Evolutionary conservation across 2,888 invertebrate genomes (phyloP).

Genomic region (Caenorhabditis sp.): DNA sequence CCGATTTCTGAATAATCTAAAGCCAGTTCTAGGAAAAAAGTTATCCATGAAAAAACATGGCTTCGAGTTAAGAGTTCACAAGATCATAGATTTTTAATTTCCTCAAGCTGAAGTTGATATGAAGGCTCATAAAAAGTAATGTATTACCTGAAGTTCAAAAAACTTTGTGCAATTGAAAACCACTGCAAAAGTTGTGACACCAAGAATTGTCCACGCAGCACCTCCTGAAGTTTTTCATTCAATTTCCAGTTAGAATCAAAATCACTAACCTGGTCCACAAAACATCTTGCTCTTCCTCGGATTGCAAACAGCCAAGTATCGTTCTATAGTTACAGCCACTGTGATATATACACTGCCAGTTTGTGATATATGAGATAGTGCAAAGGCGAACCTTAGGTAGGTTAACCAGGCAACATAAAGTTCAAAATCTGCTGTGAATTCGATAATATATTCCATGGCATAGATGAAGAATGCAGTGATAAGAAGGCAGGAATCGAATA

Average conservation of each 20-base stretch:
- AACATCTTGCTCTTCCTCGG: constrained; percentile 53
- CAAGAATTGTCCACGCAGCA: constrained; percentile 61
- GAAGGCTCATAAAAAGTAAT: background rate
- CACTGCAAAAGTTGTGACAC: constrained; percentile 65
- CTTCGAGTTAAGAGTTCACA: no score
- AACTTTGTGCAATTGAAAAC: constrained; percentile 68
- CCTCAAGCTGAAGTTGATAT: no score
- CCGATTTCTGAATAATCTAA: no score
- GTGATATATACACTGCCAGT: constrained; percentile 67
- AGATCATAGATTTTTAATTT: no score
- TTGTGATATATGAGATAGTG: constrained; percentile 67
- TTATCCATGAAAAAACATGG: no score
- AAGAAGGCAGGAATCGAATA: constrained; percentile 90
- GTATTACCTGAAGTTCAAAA: constrained; percentile 61
- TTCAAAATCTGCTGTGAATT: constrained; percentile 82
- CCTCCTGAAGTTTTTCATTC: constrained; percentile 35
- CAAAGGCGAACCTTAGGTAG: constrained; percentile 63
- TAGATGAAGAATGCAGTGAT: constrained; percentile 83
- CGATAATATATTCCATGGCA: constrained; percentile 85
- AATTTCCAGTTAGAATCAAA: background rate
- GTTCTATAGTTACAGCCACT: constrained; percentile 66
- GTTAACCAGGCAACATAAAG: constrained; percentile 71
- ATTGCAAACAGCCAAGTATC: constrained; percentile 65
- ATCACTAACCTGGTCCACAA: constrained; percentile 50
- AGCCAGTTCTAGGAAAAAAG: no score